Conservation (phyloP, 2,113 vertebrate species). For the Eleginops maclovinus region DNA sequence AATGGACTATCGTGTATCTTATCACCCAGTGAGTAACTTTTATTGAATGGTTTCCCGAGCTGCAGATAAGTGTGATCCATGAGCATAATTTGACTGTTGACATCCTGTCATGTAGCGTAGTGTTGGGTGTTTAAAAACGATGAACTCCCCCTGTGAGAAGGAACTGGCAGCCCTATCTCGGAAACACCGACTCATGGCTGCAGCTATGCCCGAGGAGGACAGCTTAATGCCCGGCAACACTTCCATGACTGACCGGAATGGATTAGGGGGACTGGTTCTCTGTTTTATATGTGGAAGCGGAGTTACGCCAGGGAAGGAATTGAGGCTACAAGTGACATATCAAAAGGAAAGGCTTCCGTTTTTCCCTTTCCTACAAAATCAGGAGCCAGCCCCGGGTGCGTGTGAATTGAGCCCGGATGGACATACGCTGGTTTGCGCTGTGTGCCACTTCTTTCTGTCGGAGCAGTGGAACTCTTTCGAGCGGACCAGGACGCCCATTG, state of each 20-base stretch:
- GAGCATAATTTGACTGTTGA: conserved; percentile 62
- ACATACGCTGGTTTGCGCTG: conserved; percentile 91
- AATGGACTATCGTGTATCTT: conserved; percentile 64
- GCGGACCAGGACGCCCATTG: conserved; percentile 91
- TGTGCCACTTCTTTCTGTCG: conserved; percentile 93
- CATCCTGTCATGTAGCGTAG: conserved; percentile 63
- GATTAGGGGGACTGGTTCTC: conserved; percentile 81
- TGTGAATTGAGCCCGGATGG: conserved; percentile 88
- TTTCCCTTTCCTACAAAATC: conserved; percentile 94
- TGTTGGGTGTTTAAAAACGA: conserved; percentile 63
- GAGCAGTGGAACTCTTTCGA: conserved; percentile 98
- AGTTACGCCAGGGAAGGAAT: conserved; percentile 89
- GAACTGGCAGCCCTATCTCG: conserved; percentile 86
- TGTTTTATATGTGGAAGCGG: conserved; percentile 95
- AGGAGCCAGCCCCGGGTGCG: conserved; percentile 95
- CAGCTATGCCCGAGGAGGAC: conserved; percentile 81
- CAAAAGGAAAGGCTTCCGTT: conserved; percentile 86
- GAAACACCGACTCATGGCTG: conserved; percentile 93
- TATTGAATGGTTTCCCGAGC: conserved; percentile 53
- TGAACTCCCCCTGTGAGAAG: conserved; percentile 80
- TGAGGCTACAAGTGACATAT: conserved; percentile 86
- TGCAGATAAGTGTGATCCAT: conserved; percentile 36
- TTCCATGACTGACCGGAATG: conserved; percentile 80
- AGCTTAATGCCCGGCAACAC: conserved; percentile 74
- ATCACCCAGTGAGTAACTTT: conserved; percentile 65